Conservation (phyloP, 2,888 invertebrate species). For the Phalera bucephala region DNA sequence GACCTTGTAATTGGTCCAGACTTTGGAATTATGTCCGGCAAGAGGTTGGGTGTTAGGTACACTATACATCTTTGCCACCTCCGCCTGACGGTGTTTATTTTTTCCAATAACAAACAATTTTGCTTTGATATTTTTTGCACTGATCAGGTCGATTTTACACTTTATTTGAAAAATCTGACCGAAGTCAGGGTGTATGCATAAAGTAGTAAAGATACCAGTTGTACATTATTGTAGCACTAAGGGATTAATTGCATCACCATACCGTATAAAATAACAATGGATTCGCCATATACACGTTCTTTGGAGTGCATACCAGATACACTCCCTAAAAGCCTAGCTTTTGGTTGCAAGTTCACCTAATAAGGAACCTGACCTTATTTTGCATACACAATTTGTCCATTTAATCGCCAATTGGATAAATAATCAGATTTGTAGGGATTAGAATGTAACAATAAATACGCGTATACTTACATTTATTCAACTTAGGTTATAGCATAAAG, state of each 20-base stretch:
- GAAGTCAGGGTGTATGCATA: no score
- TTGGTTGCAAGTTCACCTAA: slow-evolving; percentile 16
- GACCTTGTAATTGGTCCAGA: no score
- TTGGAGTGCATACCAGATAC: background rate
- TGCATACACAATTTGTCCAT: slow-evolving; percentile 26
- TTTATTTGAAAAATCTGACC: no score
- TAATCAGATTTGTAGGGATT: slow-evolving; percentile 16
- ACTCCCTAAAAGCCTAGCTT: slow-evolving; percentile 13
- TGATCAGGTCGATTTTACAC: no score
- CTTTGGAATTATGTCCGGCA: no score
- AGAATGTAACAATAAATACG: slow-evolving; percentile 8
- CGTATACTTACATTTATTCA: background rate
- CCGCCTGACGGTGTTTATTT: no score
- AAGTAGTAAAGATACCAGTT: no score
- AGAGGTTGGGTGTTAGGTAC: no score
- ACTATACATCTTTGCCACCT: no score
- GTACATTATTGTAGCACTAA: background rate
- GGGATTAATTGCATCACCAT: background rate
- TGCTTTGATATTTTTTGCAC: no score
- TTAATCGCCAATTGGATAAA: slow-evolving; percentile 13
- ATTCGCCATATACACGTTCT: background rate
- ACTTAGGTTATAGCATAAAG: no score
- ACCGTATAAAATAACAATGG: background rate
- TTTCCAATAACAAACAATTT: no score
- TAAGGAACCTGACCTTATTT: slow-evolving; percentile 19